Evolutionary conservation across 2,113 vertebrate species (phyloP), one percentile per base, ranked within the genome.

Genomic region (Colius striatus): DNA sequence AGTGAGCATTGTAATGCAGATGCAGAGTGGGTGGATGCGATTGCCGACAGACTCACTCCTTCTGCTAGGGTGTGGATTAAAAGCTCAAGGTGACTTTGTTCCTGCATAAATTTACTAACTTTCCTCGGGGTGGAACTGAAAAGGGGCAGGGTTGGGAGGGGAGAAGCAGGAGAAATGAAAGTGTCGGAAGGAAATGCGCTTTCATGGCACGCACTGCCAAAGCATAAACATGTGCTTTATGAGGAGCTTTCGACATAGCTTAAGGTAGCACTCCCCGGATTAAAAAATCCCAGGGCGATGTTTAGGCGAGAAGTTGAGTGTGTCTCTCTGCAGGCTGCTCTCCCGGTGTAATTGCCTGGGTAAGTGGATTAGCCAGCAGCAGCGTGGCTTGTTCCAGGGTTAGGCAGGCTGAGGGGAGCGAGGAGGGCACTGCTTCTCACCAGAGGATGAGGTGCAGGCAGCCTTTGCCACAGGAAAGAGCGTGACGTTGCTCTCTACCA

Each of bases 51-150:
- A 95, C 21, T 0, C 92, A 90, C 60, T 93, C 92, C 96, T 96
- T 90, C 87, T 95, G 93, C 65, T 81, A 14, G 92, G 88, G 90
- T 84, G 93, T 90, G 94, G 96, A 93, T 93, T 88, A 88, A 91
- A 9, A 89, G 67, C 87, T 92, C 90, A 95, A 95, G 95, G 95
- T 96, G 94, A 96, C 93, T 96, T 94, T 96, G 83, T 71, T 93
- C 79, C 85, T 89, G 60, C 82, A 90, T 90, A 92, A 88, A 93
- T 95, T 92, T 88, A 54, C 83, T 41, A 57, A 68, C 92, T 84
- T 95, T 83, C 93, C 76, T 41, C 68, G 0, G 1, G 90, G n/a
- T n/a, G 87, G 93, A 92, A 57, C 68, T 5, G 17, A 61, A 41
- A 41, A 94, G 80, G 73, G 91, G 61, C 84, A 95, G 86, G 57